Evolutionary conservation across 2,888 invertebrate species (phyloP).

Genomic region (Tiliacea aurago): DNA sequence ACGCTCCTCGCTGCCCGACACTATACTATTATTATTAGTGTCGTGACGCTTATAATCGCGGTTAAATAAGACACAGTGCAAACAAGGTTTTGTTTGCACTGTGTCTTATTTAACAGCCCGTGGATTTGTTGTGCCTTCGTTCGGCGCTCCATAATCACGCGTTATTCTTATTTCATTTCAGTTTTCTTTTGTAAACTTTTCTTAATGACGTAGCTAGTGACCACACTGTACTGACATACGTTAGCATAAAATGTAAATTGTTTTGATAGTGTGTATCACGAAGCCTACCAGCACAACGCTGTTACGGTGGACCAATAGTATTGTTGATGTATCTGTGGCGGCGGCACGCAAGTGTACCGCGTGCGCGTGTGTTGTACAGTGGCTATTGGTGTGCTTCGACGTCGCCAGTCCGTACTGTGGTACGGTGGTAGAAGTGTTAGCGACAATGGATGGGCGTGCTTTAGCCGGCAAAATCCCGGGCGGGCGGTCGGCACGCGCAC

Average conservation of each 20-base stretch:
- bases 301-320: slow-evolving; percentile 17
- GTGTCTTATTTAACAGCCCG: no score
- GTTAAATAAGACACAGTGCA: slow-evolving; percentile 65
- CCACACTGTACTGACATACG: not conserved
- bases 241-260: not conserved
- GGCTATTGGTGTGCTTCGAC: slow-evolving; percentile 30
- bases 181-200: not conserved
- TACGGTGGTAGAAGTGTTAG: slow-evolving; percentile 43
- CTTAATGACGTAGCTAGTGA: not conserved
- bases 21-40: slow-evolving; percentile 64
- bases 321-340: slow-evolving; percentile 22
- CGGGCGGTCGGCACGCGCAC: slow-evolving; percentile 75
- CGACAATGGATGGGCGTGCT: slow-evolving; percentile 72
- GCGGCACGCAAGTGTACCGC: slow-evolving; percentile 12
- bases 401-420: slow-evolving; percentile 20
- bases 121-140: slow-evolving; percentile 51
- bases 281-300: not conserved
- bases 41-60: slow-evolving; percentile 66
- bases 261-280: slow-evolving; percentile 25
- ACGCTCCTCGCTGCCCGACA: slow-evolving; percentile 48
- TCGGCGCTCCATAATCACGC: slow-evolving; percentile 25
- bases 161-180: slow-evolving; percentile 3
- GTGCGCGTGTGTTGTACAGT: slow-evolving; percentile 20
- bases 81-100: no score
- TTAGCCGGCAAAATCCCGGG: slow-evolving; percentile 71